These are phyloP conservation scores for Callimorpha dominula DNA, from an alignment of 2,888 invertebrate species.

Conservation along the genomic window DNA sequence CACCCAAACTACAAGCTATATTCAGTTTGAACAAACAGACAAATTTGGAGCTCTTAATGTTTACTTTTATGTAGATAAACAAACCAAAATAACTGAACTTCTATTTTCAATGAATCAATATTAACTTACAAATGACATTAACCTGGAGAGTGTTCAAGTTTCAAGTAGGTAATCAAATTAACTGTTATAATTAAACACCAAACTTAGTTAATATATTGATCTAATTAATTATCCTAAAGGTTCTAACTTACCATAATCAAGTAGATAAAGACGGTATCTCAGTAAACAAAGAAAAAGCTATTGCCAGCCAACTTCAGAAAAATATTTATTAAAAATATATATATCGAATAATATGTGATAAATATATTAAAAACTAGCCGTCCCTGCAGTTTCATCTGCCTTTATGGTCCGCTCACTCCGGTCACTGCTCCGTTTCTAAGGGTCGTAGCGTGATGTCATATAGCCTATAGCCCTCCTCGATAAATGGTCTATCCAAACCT, in stretches of 20 bases:
- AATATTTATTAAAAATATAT: too few relatives aligned
- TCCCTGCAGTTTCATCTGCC: too few relatives aligned
- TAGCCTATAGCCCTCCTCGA: too few relatives aligned
- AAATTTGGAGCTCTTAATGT: neutral
- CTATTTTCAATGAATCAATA: neutral
- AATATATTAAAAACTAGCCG: too few relatives aligned
- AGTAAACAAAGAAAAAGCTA: too few relatives aligned
- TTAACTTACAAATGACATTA: neutral
- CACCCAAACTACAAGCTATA: neutral
- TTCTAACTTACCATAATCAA: neutral
- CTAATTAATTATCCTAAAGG: neutral
- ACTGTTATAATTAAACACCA: slow-evolving; percentile 5
- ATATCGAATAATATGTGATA: too few relatives aligned
- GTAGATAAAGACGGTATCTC: neutral
- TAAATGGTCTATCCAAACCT: too few relatives aligned
- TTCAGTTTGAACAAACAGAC: neutral
- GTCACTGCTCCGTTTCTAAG: too few relatives aligned
- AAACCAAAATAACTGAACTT: neutral
- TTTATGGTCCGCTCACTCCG: too few relatives aligned
- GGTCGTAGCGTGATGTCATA: too few relatives aligned
- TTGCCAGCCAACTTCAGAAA: too few relatives aligned
- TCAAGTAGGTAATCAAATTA: neutral
- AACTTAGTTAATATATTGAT: slow-evolving; percentile 7
- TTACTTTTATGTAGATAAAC: neutral
- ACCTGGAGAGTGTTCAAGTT: neutral